Evolutionary conservation across 2,888 invertebrate species (phyloP).

Genomic region (Drosophila cyrtoloma): DNA sequence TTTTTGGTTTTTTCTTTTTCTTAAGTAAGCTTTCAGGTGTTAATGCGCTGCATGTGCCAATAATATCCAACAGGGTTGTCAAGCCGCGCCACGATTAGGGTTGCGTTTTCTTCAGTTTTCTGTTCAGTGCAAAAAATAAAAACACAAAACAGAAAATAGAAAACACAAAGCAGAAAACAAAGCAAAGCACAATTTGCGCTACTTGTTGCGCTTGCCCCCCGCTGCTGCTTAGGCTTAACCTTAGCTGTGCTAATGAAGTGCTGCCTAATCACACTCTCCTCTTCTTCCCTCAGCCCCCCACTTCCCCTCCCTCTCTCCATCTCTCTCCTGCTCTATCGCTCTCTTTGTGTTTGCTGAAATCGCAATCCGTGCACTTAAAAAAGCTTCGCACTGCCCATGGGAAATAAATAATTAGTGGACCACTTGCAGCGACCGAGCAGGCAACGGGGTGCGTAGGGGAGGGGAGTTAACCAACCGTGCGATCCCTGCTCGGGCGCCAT

Average conservation of each 20-base stretch:
- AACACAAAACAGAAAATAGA: background rate
- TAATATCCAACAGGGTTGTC: conserved; percentile 59
- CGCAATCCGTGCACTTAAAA: conserved; percentile 53
- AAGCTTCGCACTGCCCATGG: conserved; percentile 59
- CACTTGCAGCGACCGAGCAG: conserved; percentile 56
- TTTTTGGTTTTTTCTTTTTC: conserved; percentile 8
- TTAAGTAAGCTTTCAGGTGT: conserved; percentile 60
- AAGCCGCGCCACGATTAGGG: conserved; percentile 26
- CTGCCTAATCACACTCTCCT: conserved; percentile 18
- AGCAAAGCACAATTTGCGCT: conserved; percentile 26
- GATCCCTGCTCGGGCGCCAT: conserved; percentile 7
- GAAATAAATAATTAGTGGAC: conserved; percentile 81
- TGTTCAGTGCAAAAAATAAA: conserved; percentile 37
- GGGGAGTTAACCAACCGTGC: background rate
- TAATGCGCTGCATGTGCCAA: conserved; percentile 64
- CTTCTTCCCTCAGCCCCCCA: background rate
- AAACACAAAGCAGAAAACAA: background rate
- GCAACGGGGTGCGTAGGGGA: background rate
- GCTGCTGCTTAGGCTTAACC: conserved; percentile 13
- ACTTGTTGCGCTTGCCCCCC: conserved; percentile 63
- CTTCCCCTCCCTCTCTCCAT: background rate
- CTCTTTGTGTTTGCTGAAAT: conserved; percentile 15
- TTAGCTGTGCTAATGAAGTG: conserved; percentile 63
- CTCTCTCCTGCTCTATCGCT: background rate
- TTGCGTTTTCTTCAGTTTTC: conserved; percentile 24